Evolutionary conservation across 2,113 vertebrate species (phyloP).

Genomic region (Forbesichthys papilliferus): DNA sequence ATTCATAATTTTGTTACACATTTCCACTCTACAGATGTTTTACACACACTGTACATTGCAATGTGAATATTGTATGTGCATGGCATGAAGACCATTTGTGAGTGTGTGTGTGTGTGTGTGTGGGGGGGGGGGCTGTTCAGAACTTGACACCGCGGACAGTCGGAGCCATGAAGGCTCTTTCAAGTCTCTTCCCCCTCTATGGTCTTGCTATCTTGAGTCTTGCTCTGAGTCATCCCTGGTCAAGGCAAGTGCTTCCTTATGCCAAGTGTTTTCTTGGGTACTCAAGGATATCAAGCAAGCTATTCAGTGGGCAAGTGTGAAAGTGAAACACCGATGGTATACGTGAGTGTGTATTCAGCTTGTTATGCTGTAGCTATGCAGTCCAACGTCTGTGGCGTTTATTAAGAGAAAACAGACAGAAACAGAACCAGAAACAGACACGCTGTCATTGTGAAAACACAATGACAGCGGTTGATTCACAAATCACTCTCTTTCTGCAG

Average conservation of each 20-base stretch:
- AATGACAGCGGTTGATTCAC: neutral
- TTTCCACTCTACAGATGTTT: constrained; percentile 44
- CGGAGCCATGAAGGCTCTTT: constrained; percentile 68
- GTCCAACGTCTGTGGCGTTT: constrained; percentile 32
- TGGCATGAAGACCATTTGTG: neutral
- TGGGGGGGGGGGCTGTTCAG: constrained; percentile 52
- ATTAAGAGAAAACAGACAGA: constrained; percentile 23
- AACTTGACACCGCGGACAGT: constrained; percentile 51
- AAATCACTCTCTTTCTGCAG: neutral
- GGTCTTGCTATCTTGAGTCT: constrained; percentile 30
- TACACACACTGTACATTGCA: constrained; percentile 18
- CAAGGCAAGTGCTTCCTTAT: constrained; percentile 74
- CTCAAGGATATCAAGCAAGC: constrained; percentile 63
- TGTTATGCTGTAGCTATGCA: constrained; percentile 23
- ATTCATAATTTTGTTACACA: constrained; percentile 20
- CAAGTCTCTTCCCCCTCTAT: constrained; percentile 55
- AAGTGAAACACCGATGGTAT: neutral
- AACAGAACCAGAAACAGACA: neutral
- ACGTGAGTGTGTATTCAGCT: constrained; percentile 15
- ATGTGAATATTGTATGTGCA: constrained; percentile 16
- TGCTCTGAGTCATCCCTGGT: constrained; percentile 42
- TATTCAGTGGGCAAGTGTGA: constrained; percentile 4
- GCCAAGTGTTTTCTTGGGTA: constrained; percentile 60
- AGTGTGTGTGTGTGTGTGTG: constrained; percentile 13
- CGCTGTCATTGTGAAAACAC: neutral